Evolutionary conservation across 2,113 vertebrate species (phyloP).

Genomic region (Crocuta crocuta): DNA sequence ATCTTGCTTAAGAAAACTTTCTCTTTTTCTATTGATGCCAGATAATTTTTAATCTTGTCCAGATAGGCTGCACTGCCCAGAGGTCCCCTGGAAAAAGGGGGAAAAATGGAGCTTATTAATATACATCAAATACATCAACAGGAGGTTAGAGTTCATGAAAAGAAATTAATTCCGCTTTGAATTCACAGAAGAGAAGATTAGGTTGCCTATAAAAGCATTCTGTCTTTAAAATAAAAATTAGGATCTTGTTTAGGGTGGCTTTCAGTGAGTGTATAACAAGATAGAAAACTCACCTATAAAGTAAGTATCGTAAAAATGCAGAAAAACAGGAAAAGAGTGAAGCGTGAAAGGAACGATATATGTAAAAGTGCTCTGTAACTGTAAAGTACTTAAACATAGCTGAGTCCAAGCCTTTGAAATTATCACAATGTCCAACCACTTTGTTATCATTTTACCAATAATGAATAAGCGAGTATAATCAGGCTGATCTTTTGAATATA

Average conservation of each 20-base stretch:
- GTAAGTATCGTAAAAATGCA: not conserved
- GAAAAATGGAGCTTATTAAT: not conserved
- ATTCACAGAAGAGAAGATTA: not conserved
- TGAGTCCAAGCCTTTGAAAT: not conserved
- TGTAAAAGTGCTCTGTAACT: not conserved
- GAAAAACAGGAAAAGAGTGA: not conserved
- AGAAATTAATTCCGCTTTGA: conserved; percentile 20
- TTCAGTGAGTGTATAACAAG: not conserved
- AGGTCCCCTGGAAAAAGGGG: conserved; percentile 85
- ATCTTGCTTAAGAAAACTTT: conserved; percentile 86
- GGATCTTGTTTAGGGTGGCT: not conserved
- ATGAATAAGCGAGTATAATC: not conserved
- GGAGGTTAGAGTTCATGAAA: not conserved
- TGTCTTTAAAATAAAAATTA: conserved; percentile 38
- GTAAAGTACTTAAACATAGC: not conserved
- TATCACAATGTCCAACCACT: not conserved
- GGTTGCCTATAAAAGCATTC: not conserved
- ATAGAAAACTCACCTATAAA: not conserved
- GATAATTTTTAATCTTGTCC: conserved; percentile 86
- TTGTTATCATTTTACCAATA: not conserved
- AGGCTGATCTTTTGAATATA: not conserved
- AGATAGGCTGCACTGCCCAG: conserved; percentile 86
- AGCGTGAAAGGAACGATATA: not conserved
- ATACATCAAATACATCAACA: not conserved
- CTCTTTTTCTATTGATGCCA: conserved; percentile 87